These are phyloP conservation scores for Noctua janthe DNA, from an alignment of 2,888 invertebrate genomes.

Conservation along the genomic window DNA sequence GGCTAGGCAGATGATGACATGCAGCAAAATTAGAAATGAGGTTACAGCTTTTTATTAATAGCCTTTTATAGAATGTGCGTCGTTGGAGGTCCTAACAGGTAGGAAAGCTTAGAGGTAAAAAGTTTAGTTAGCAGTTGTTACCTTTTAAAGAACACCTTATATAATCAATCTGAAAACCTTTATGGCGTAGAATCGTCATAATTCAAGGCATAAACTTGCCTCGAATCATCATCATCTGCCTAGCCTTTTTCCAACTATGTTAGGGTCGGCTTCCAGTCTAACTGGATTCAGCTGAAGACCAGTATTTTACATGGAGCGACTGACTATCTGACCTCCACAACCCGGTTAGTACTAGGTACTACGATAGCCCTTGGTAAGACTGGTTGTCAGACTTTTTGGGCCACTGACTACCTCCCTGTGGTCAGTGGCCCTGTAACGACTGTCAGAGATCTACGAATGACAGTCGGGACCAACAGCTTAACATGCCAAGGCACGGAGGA, in stretches of 20 bases:
- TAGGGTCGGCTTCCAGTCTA: not conserved
- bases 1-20: not conserved
- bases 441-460: not conserved
- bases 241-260: not conserved
- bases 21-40: not conserved
- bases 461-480: not conserved
- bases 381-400: not conserved
- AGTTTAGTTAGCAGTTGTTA: not conserved
- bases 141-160: not conserved
- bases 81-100: not conserved
- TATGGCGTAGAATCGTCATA: not conserved
- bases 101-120: not conserved
- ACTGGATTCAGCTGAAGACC: not conserved
- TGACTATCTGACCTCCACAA: not conserved
- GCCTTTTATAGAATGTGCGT: not conserved
- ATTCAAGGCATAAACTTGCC: not conserved
- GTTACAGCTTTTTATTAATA: not conserved
- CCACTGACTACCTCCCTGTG: not conserved
- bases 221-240: slow-evolving; percentile 1
- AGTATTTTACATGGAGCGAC: not conserved
- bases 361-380: not conserved
- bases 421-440: not conserved
- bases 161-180: not conserved
- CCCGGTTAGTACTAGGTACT: not conserved
- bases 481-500: not conserved